phyloP scores from a whole-genome alignment of 2,113 vertebrate genomes.

The Phalacrocorax aristotelis region DNA sequence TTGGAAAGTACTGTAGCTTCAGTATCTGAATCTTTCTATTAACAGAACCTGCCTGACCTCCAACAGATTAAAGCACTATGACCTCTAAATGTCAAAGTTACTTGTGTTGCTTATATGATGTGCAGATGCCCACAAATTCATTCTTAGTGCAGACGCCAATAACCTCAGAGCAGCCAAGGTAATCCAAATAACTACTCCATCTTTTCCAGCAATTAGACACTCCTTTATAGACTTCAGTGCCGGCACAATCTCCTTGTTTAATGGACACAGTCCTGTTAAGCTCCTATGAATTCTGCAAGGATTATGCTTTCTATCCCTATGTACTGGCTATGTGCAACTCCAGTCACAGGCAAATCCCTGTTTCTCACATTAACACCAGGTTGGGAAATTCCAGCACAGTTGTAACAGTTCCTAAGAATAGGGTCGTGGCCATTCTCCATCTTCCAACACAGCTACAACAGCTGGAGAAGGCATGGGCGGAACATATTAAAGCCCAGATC shows the following conservation, averaged over 20 bases:
- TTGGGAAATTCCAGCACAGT: not conserved
- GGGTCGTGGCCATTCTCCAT: not conserved
- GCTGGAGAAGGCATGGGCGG: not conserved
- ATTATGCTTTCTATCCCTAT: not conserved
- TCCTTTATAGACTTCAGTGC: not conserved
- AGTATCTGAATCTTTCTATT: not conserved
- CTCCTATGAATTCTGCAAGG: not conserved
- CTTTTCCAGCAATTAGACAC: not conserved
- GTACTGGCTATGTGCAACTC: not conserved
- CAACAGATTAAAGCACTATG: not conserved
- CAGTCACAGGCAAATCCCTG: not conserved
- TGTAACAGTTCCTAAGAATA: fast-evolving
- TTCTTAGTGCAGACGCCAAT: not conserved
- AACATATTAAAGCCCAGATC: not conserved
- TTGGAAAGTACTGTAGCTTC: not conserved
- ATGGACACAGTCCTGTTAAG: not conserved
- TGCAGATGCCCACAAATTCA: not conserved
- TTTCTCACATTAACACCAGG: not conserved
- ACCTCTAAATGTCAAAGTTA: not conserved
- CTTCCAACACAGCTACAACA: not conserved
- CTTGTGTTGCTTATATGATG: not conserved
- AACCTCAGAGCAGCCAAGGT: not conserved
- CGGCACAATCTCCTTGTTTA: not conserved
- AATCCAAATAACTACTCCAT: not conserved
- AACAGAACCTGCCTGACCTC: not conserved